phyloP scores from a whole-genome alignment of 2,888 invertebrate species.

The Anaspis maculata region DNA sequence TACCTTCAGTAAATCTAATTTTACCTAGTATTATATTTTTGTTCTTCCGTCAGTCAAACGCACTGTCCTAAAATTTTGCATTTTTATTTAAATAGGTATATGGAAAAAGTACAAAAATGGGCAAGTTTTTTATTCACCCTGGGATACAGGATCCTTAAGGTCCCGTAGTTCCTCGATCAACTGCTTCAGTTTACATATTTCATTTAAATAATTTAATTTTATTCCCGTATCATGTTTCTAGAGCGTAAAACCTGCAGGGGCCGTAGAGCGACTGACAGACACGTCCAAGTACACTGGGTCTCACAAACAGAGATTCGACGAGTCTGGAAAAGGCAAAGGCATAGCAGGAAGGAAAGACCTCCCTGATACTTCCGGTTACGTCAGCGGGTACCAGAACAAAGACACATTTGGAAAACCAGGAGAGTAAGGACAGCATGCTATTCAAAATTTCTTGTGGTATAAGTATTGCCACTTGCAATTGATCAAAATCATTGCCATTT shows the following conservation, averaged over 20 bases:
- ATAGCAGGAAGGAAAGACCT: conserved; percentile 66
- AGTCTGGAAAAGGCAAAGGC: conserved; percentile 77
- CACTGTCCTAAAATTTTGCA: no score
- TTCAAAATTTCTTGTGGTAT: conserved; percentile 3
- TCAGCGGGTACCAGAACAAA: conserved; percentile 77
- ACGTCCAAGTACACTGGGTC: conserved; percentile 83
- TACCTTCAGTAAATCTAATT: no score
- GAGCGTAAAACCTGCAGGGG: conserved; percentile 36
- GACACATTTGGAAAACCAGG: conserved; percentile 56
- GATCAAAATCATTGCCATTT: no score
- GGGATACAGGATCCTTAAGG: not conserved
- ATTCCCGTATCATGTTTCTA: conserved; percentile 25
- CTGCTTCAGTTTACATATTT: no score
- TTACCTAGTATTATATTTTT: no score
- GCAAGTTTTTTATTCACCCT: not conserved
- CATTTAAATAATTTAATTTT: no score
- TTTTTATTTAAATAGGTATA: no score
- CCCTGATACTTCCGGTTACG: conserved; percentile 60
- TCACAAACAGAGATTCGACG: conserved; percentile 79
- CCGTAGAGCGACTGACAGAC: conserved; percentile 73
- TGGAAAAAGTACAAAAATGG: conserved; percentile 14
- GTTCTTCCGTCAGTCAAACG: no score
- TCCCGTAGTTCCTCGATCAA: no score
- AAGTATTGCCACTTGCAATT: no score
- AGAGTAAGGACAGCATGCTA: conserved; percentile 2